Percentiles rank a stretch among this genome's conserved stretches.
Conservation (phyloP, 2,888 invertebrate species). For the Drosophila longiperda region DNA sequence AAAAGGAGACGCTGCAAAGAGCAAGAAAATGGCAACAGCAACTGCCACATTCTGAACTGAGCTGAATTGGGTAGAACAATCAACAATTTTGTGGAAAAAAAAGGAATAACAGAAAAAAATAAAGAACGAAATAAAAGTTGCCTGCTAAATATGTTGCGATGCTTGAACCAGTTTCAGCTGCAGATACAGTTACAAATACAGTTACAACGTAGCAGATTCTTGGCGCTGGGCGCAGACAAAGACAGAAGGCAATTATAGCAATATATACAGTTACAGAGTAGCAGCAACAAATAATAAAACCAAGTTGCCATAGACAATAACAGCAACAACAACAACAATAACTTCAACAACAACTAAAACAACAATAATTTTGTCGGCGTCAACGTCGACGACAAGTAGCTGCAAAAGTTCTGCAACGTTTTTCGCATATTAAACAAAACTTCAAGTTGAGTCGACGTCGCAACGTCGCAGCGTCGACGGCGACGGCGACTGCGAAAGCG, state of each 20-base stretch:
- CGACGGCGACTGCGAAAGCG: constrained; percentile 7
- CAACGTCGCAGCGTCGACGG: constrained; percentile 37
- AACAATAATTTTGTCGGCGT: constrained; percentile 32
- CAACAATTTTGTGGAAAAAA: constrained; percentile 48
- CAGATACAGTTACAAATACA: constrained; percentile 28
- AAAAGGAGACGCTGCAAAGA: neutral
- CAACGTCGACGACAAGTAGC: constrained; percentile 66
- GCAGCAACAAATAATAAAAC: constrained; percentile 76
- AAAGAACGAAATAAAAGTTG: constrained; percentile 8
- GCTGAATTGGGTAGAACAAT: constrained; percentile 28
- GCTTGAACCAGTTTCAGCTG: constrained; percentile 38
- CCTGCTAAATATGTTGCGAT: constrained; percentile 51
- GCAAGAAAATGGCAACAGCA: constrained; percentile 11
- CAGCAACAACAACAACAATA: constrained; percentile 32
- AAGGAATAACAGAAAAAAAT: constrained; percentile 6
- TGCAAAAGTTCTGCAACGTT: constrained; percentile 76
- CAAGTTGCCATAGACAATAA: constrained; percentile 73
- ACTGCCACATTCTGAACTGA: constrained; percentile 12
- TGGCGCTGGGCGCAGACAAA: constrained; percentile 63
- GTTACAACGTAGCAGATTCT: constrained; percentile 42
- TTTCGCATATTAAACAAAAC: constrained; percentile 79
- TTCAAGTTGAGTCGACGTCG: constrained; percentile 55
- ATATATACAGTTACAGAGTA: constrained; percentile 53
- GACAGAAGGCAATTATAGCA: constrained; percentile 73
- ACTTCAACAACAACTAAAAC: constrained; percentile 17